Base-by-base conservation (phyloP, 2,888 invertebrate genomes). In the Caenorhabditis sp. region DNA sequence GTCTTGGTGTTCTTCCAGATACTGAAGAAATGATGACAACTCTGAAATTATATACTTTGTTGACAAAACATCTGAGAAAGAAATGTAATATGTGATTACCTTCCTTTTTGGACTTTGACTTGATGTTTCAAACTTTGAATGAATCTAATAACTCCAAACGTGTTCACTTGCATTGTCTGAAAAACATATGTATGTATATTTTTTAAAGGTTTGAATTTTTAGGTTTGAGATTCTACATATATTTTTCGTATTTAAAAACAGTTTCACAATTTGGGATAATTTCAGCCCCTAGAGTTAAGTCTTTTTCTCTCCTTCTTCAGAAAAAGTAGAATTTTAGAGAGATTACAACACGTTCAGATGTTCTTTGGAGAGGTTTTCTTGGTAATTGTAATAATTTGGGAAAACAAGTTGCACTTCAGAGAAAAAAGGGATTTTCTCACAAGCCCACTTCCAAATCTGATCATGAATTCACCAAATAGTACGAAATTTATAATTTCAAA, bases 21-120 rank as follows among this genome's bases (percentile, higher is more conserved):
- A 88, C 86, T 70, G 88, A 88, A 2, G 89, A 88, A 1, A 89
- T 87, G 75, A 88, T 90, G 17, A 90, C 83, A 43, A 89, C 74
- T 66, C 77, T 76, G 52, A 25, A 70, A 36, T 25, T 23, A 43
- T 26, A 5, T n/a, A n/a, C 43, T 36, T 43, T 21, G 27, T 31
- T 20, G 52, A 53, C 56, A 53, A 54, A 49, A 50, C 12, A n/a
- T 56, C 12, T 27, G 36, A 20, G 25, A n/a, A n/a, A n/a, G n/a
- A n/a, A n/a, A n/a, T n/a, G n/a, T n/a, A 63, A 25, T 36, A 1
- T 17, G 25, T 56, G 14, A 8, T 56, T 52, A 53, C 67, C 70
- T 63, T 52, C 77, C 77, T 27, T 63, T 20, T 56, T 70, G 74
- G 21, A 70, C 65, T 70, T 85, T 85, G 53, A 85, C 77, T 54